Evolutionary conservation across 2,797 vertebrate species (phyloP).

Genomic region (Hydrolagus colliei): DNA sequence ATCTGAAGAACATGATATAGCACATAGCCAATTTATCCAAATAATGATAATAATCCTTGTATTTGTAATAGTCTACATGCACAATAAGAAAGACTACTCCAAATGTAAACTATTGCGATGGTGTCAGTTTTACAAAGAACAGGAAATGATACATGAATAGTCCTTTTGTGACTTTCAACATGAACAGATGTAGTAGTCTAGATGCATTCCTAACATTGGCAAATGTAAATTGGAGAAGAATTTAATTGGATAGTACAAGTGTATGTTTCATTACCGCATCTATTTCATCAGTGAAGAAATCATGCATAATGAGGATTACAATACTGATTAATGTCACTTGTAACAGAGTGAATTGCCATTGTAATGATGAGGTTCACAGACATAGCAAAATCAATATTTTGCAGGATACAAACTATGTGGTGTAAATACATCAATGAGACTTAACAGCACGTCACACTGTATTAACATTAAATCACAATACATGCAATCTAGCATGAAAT

Average conservation of each 20-base stretch:
- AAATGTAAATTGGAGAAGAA: background rate
- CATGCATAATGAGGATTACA: background rate
- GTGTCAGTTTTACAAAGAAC: background rate
- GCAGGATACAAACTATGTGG: background rate
- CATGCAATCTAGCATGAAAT: conserved; percentile 1
- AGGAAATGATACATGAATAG: background rate
- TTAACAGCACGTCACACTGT: background rate
- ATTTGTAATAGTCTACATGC: too few relatives aligned
- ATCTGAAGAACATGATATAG: too few relatives aligned
- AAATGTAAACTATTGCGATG: background rate
- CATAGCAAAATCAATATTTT: background rate
- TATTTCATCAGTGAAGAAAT: background rate
- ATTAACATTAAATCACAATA: background rate
- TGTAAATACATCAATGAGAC: background rate
- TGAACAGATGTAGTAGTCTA: background rate
- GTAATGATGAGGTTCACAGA: background rate
- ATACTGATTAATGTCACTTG: background rate
- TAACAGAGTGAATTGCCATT: background rate
- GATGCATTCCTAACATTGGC: background rate
- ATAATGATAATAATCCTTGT: too few relatives aligned
- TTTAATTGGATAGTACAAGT: background rate
- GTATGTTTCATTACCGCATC: background rate
- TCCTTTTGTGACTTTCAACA: background rate
- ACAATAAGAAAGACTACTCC: background rate
- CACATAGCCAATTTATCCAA: too few relatives aligned